Base-by-base conservation (phyloP, 2,113 vertebrate species). In the Rhea pennata region DNA sequence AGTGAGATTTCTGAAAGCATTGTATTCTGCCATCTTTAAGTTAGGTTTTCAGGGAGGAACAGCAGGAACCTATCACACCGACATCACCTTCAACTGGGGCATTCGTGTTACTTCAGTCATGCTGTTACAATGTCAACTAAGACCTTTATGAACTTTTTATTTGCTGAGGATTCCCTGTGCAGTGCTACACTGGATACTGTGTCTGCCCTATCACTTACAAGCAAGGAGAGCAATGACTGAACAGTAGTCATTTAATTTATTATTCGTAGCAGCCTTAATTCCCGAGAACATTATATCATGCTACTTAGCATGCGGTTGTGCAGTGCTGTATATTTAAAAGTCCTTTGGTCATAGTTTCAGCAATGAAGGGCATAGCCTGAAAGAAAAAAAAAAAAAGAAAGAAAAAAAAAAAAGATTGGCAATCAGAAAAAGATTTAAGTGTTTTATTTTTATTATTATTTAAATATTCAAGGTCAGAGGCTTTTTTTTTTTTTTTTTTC, bases 391-490 rank as follows among this genome's bases (percentile, higher is more conserved):
- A 59, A 21, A 62, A 69, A 69, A 46, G 36, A 36, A 36, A 36
- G 36, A 36, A 36, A 21, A 23, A 31, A 48, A 44, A 84, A 40
- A 33, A 46, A 61, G 31, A 80, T 50, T 89, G 67, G 22, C 53
- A 80, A 44, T 51, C 27, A 40, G 42, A 72, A 27, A 80, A 67
- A 59, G 36, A 88, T 40, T 73, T 44, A 59, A 44, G 21, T 56
- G 42, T 71, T 66, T 76, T 33, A 75, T 87, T 24, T 5, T 71
- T 75, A 73, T 83, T 76, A 58, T 81, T 58, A 77, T 78, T 87
- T 50, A 88, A 82, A 92, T 88, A 88, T 64, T 90, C 76, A 87
- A 94, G 31, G 62, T 94, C 50, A 90, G 84, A 94, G 42, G 10
- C 0, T 16, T 84, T 90, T 73, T 84, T 23, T 51, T 88, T 83